Evolutionary conservation across 2,113 vertebrate species (phyloP).

Genomic region (Eurypyga helias): DNA sequence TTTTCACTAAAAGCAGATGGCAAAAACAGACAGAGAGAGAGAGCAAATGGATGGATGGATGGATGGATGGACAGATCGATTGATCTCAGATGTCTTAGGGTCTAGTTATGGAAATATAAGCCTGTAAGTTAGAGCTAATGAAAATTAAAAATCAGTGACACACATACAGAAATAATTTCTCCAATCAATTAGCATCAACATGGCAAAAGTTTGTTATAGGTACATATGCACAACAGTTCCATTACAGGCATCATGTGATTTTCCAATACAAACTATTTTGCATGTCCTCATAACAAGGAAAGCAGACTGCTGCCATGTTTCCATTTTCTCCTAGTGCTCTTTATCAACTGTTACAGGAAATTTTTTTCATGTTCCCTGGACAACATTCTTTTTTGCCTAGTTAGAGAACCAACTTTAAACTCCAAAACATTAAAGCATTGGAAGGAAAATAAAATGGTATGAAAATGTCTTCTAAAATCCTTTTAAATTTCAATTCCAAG

Average conservation of each 20-base stretch:
- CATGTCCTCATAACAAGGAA: background rate
- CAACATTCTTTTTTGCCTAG: background rate
- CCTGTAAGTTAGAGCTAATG: background rate
- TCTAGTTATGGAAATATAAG: background rate
- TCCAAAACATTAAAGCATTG: background rate
- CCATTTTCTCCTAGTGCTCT: background rate
- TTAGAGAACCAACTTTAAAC: background rate
- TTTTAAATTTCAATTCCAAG: conserved; percentile 13
- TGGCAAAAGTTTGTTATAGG: background rate
- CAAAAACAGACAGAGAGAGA: background rate
- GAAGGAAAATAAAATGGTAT: background rate
- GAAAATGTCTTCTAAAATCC: background rate
- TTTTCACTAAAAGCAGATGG: background rate
- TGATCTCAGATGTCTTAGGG: background rate
- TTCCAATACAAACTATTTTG: background rate
- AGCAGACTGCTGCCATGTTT: background rate
- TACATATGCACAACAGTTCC: rapidly evolving
- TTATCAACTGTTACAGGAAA: background rate
- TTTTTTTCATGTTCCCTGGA: background rate
- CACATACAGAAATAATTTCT: background rate
- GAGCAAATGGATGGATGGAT: no score
- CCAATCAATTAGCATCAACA: background rate
- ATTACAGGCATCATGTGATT: background rate
- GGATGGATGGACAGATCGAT: no score
- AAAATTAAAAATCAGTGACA: background rate